Base-by-base conservation (phyloP, 2,888 invertebrate genomes). In the Agrotis exclamationis region DNA sequence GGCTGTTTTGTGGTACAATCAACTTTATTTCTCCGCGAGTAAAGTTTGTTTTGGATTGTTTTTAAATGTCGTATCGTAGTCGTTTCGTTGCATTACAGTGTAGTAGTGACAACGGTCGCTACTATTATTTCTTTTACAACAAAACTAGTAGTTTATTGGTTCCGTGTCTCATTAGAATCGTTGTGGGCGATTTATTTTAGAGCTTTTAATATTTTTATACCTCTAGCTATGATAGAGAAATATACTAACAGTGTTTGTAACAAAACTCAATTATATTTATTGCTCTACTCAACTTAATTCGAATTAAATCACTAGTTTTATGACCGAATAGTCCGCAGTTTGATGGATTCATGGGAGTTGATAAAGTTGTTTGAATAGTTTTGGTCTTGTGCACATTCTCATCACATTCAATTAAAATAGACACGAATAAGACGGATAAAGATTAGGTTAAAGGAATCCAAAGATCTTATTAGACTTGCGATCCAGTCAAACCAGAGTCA, bases 61-160 rank as follows among this genome's bases (percentile, higher is more conserved):
- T 79, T 53, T 24, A 45, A 48, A 68, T 84, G 87, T 85, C 83
- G 84, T 80, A 66, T 74, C 80, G 85, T 79, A 82, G 84, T 87
- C 92, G 94, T 93, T 93, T 85, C 91, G 90, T 90, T 89, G 90
- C 90, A 87, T 78, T 85, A 82, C 87, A 88, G 91, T 88, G 90
- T 93, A 91, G 93, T 91, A 92, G 92, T 90, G 91, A 91, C 91
- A 90, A 88, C 85, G 86, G 81, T 86, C 85, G 86, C 88, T 83
- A 86, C 86, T 88, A 89, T 91, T 89, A 86, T 89, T 92, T 90
- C 85, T 89, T 89, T 88, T 86, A 87, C 87, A 85, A 89, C 88
- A 91, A 89, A 91, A 85, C 88, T 85, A 84, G 85, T 76, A 88
- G 83, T 93, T 93, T 92, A 92, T 90, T 86, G 85, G 80, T 66